Conservation (phyloP, 2,888 invertebrate species). For the Hemaris fuciformis region DNA sequence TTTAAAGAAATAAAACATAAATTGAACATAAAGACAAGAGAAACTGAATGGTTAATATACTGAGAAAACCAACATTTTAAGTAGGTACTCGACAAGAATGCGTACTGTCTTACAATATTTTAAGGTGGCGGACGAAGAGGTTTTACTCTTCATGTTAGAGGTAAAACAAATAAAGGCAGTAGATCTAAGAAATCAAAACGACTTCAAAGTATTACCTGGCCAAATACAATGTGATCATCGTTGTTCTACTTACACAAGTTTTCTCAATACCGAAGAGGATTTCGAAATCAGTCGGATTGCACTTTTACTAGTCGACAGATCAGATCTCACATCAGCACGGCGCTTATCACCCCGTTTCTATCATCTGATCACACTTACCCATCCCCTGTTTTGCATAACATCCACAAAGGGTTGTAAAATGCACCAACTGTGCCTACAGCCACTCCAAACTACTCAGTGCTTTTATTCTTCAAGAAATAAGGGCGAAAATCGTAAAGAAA, state of each 20-base stretch:
- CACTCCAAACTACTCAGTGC: not conserved
- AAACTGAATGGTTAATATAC: too few relatives aligned
- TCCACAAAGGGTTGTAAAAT: constrained; percentile 38
- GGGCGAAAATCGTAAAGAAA: not conserved
- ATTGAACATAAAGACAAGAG: too few relatives aligned
- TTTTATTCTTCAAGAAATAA: not conserved
- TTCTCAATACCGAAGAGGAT: not conserved
- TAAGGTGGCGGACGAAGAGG: too few relatives aligned
- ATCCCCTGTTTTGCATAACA: constrained; percentile 42
- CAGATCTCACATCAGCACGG: constrained; percentile 8
- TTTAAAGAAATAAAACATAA: too few relatives aligned
- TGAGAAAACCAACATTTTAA: too few relatives aligned
- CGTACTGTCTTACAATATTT: too few relatives aligned
- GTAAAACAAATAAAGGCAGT: too few relatives aligned
- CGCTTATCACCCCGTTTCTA: constrained; percentile 25
- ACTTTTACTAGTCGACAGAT: constrained; percentile 5
- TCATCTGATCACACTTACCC: constrained; percentile 28
- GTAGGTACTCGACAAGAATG: too few relatives aligned
- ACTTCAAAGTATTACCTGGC: too few relatives aligned
- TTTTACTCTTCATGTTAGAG: too few relatives aligned
- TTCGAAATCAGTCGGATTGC: not conserved
- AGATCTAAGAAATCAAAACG: too few relatives aligned
- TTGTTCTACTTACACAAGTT: not conserved
- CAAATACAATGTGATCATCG: too few relatives aligned
- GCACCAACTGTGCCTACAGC: constrained; percentile 8